These are phyloP conservation scores for Morone chrysops DNA, from an alignment of 2,113 vertebrate genomes.

Conservation along the genomic window DNA sequence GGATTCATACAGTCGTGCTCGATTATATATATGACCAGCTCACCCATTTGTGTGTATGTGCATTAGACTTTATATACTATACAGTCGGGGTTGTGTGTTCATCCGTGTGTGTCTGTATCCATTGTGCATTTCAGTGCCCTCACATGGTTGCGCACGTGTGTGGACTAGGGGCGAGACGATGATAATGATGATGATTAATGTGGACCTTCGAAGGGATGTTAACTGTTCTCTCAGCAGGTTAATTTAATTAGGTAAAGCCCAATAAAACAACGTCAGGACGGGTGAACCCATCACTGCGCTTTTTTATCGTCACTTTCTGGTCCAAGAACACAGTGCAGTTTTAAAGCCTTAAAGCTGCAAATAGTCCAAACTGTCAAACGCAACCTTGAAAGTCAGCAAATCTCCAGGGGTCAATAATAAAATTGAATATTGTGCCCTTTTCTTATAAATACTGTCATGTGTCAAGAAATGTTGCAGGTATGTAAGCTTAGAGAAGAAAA, in stretches of 20 bases:
- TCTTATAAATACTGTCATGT: not conserved
- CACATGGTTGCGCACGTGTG: slow-evolving; percentile 7
- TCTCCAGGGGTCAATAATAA: not conserved
- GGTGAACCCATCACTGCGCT: not conserved
- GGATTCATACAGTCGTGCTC: slow-evolving; percentile 6
- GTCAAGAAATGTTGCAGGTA: not conserved
- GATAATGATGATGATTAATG: slow-evolving; percentile 6
- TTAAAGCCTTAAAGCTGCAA: not conserved
- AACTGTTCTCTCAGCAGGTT: not conserved
- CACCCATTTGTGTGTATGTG: slow-evolving; percentile 11
- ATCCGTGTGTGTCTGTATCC: slow-evolving; percentile 15
- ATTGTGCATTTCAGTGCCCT: not conserved
- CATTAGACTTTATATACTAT: not conserved
- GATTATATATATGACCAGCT: slow-evolving; percentile 24
- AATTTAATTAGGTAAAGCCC: not conserved
- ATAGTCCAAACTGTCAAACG: not conserved
- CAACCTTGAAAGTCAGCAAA: not conserved
- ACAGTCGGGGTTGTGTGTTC: not conserved
- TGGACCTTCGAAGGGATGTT: not conserved
- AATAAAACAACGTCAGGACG: not conserved
- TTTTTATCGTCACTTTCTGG: not conserved
- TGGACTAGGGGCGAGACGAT: not conserved
- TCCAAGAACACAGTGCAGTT: not conserved
- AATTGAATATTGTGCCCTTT: not conserved
- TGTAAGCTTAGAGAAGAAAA: not conserved